Base-by-base conservation (phyloP, 2,888 invertebrate genomes). In the Lasioglossum vierecki region DNA sequence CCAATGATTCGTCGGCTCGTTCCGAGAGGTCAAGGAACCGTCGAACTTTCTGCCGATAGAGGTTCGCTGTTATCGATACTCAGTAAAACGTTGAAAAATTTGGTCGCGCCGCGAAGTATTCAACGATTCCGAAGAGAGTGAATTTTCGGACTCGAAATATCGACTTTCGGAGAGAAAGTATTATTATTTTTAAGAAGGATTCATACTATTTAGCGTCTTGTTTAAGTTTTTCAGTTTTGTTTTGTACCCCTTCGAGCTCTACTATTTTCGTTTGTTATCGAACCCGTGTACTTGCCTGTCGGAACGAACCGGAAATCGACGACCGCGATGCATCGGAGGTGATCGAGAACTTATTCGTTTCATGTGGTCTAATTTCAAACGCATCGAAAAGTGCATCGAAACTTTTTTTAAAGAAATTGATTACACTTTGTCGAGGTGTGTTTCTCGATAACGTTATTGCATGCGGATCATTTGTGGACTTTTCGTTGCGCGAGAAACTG, bases 1-100 rank as follows among this genome's bases (percentile, higher is more conserved):
- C 83, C 84, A 89, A 87, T 87, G 82, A 84, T 81, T 49, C 22
- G 39, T 11, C 75, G 83, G 30, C 53, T 83, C 80, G 87, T 84
- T 81, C 80, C 89, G 84, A 84, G 71, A 82, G 78, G 78, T 70
- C 22, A 86, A 71, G 70, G 70, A 71, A 75, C 30, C 22, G 60
- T 39, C 4, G 30, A 82, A 77, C 41, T 63, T 60, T 46, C 35
- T 15, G 63, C 18, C 35, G 63, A 30, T 15, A 30, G 15, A 63
- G 30, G 30, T 30, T 30, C 18, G 8, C 63, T 63, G 30, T 63
- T 63, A 72, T 35, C 15, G 49, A 15, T 22, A 13, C 8, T 35
- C 30, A 4, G 46, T 22, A 15, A n/a, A 22, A 15, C 4, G 18
- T 46, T 68, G 4, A 15, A 35, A 71, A 9, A 60, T 49, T 81